Evolutionary conservation across 2,113 vertebrate genomes (phyloP), one percentile per base, ranked within the genome.

Genomic region (Ophthalmotilapia sp.): DNA sequence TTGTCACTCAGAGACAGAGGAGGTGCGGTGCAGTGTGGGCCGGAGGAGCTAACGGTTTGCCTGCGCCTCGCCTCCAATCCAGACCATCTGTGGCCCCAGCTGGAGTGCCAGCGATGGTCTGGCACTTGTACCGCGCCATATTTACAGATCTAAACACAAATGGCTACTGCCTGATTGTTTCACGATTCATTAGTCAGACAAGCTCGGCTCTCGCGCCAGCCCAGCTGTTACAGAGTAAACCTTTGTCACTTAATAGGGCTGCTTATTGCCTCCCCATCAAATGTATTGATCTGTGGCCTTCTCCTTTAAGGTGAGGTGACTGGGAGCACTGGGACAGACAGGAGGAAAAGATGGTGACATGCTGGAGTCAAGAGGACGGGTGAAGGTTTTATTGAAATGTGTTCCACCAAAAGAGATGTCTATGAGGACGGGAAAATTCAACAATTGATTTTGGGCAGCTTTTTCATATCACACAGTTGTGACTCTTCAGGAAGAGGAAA

Each of bases 111-210:
- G 97, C 97, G 96, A 98, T 98, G 98, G 98, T 99, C 98, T 99
- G 99, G 98, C 98, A 99, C 98, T 99, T 99, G 98, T 98, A 98
- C 98, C 97, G 97, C 97, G 98, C 98, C 99, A 99, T 99, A 99
- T 99, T 99, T 99, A 99, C 99, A 99, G 98, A 99, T 99, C 99
- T 98, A 98, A 99, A 99, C 98, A 99, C 98, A 99, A 99, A 99
- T 98, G 98, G 98, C 98, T 98, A 98, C 97, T 98, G 99, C 98
- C 98, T 98, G 99, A 99, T 99, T 99, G 98, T 99, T 99, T 99
- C 99, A 99, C 98, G 98, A 99, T 99, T 99, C 99, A 99, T 99
- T 99, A 99, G 98, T 99, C 98, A 99, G 99, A 99, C 98, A 99
- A 98, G 98, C 97, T 98, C 97, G 97, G 96, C 97, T 98, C 97